Evolutionary conservation across 2,888 invertebrate species (phyloP).

Genomic region (Diadegma fenestrale): DNA sequence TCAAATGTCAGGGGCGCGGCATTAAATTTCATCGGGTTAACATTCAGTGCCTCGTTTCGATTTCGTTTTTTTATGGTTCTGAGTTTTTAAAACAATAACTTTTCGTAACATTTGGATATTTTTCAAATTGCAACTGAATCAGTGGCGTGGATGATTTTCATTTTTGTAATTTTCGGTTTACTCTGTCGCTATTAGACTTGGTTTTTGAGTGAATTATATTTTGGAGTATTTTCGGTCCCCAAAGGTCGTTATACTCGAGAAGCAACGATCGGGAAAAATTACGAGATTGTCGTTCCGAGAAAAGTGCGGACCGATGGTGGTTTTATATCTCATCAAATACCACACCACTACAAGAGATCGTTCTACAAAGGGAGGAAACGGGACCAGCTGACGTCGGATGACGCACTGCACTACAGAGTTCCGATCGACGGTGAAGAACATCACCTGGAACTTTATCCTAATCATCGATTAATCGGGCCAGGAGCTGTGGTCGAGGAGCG

Average conservation of each 20-base stretch:
- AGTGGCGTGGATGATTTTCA: neutral
- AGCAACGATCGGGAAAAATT: conserved; percentile 70
- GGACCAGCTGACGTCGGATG: conserved; percentile 70
- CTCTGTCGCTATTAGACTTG: neutral
- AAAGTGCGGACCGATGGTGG: conserved; percentile 80
- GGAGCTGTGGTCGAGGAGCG: conserved; percentile 79
- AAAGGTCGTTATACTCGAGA: conserved; percentile 67
- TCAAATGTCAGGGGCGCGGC: too few relatives aligned
- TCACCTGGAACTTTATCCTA: conserved; percentile 82
- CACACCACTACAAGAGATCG: conserved; percentile 79
- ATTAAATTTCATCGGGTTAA: neutral
- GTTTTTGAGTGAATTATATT: neutral
- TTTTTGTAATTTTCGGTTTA: neutral
- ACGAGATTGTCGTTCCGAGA: conserved; percentile 82
- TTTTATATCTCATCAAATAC: conserved; percentile 81
- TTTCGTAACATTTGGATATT: neutral
- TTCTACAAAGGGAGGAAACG: conserved; percentile 72
- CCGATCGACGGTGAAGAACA: conserved; percentile 80
- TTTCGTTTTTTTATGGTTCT: neutral
- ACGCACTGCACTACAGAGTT: conserved; percentile 82
- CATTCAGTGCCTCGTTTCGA: neutral
- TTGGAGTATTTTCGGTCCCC: neutral
- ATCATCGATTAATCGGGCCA: conserved; percentile 80
- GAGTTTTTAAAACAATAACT: neutral
- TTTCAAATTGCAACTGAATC: neutral